Evolutionary conservation across 2,888 invertebrate species (phyloP), one percentile per base, ranked within the genome.

Genomic region (Nycteola revayana): DNA sequence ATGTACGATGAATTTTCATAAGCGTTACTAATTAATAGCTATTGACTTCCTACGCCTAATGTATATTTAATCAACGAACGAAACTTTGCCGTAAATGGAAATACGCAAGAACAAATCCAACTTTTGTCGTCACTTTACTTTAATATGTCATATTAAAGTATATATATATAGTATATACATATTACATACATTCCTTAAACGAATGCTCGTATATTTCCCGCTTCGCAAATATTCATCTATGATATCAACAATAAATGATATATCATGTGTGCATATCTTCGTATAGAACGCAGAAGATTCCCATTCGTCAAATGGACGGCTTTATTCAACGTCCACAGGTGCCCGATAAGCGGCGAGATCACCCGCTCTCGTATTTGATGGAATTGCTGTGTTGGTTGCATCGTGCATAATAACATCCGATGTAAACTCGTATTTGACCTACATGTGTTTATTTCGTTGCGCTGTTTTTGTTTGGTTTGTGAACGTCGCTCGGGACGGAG

Each of bases 321-420:
- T 76, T 78, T 78, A 79, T 81, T 67, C 75, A 62, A 47, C 63
- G 75, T 75, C 75, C 75, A 78, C 79, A 83, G 81, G 81, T 83
- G 80, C 67, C 75, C 73, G 80, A 82, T 83, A 81, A 79, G 73
- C 65, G 43, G 56, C 50, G 60, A 56, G 69, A 75, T 75, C 71
- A 66, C 63, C 57, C 51, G 55, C 56, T 55, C 54, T 64, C 56
- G 62, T 57, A 54, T 61, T 63, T 74, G 77, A 80, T 81, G 76
- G 72, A 78, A 81, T 84, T 81, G 75, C 71, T 63, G 56, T 71
- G 66, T 66, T 65, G 61, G 55, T 54, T 55, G 58, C 60, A 51
- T 57, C 62, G 66, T 75, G 73, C 70, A 75, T 74, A 72, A 73
- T 75, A 62, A 49, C 54, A 51, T 55, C 52, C 49, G 22, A 38